phyloP scores from a whole-genome alignment of 2,797 vertebrate species.

The Hyperoplus lanceolatus region DNA sequence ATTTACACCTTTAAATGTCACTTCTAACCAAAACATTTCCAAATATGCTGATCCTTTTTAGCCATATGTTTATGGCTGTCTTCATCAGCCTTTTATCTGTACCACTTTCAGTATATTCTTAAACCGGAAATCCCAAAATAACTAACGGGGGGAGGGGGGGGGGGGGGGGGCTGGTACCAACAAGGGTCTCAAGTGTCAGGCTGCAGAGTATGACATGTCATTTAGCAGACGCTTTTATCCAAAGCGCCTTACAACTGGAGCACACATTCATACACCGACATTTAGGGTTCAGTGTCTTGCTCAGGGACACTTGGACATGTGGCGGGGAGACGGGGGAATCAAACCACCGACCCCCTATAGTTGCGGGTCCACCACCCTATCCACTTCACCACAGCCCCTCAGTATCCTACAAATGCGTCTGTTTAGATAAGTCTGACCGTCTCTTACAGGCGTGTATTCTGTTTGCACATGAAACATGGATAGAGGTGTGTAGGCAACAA shows the following conservation, averaged over 20 bases:
- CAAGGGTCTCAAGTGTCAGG: not conserved
- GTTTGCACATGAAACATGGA: conserved; percentile 21
- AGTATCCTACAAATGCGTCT: too few relatives aligned
- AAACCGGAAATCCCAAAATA: not conserved
- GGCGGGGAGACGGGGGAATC: too few relatives aligned
- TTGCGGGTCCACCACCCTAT: too few relatives aligned
- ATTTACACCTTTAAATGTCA: not conserved
- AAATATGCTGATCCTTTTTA: not conserved
- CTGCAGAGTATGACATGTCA: not conserved
- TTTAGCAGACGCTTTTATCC: too few relatives aligned
- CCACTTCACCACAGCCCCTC: too few relatives aligned
- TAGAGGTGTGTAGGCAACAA: not conserved
- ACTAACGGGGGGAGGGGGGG: not conserved
- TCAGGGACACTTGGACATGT: too few relatives aligned
- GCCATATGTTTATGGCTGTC: not conserved
- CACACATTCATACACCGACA: too few relatives aligned
- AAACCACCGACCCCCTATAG: too few relatives aligned
- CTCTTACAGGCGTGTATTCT: not conserved
- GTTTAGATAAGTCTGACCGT: not conserved
- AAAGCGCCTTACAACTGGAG: too few relatives aligned
- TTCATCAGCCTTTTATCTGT: not conserved
- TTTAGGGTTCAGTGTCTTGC: too few relatives aligned
- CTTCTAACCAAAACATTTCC: not conserved
- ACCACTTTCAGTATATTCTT: not conserved
- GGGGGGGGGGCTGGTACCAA: not conserved